These are phyloP conservation scores for Typhlomys cinereus DNA, from an alignment of 2,113 vertebrate species.

Conservation along the genomic window DNA sequence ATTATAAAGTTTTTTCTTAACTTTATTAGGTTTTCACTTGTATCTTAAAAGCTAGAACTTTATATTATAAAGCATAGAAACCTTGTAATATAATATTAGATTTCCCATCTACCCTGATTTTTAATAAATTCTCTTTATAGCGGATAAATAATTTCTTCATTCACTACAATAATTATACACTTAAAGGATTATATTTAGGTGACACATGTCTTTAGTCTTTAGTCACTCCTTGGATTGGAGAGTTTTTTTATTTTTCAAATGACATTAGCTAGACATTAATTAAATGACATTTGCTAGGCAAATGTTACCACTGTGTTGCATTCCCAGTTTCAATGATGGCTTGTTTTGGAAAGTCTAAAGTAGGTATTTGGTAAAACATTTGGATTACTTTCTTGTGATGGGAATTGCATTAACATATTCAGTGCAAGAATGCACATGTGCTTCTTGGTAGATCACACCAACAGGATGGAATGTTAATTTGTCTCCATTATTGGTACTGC, in stretches of 20 bases:
- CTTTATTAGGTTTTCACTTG: neutral
- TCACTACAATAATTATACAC: no score
- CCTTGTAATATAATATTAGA: neutral
- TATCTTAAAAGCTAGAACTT: slow-evolving; percentile 33
- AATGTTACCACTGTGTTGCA: neutral
- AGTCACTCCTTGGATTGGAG: neutral
- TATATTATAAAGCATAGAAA: slow-evolving; percentile 15
- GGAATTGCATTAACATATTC: slow-evolving; percentile 25
- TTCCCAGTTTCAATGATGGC: neutral
- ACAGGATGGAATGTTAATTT: slow-evolving; percentile 19
- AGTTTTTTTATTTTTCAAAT: no score
- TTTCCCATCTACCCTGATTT: no score
- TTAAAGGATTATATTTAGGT: slow-evolving; percentile 1
- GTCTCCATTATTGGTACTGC: neutral
- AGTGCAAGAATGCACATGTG: neutral
- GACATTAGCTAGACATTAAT: neutral
- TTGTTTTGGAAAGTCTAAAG: slow-evolving; percentile 2
- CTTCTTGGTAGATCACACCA: neutral
- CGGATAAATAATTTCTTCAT: neutral
- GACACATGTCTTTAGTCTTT: neutral
- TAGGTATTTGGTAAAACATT: slow-evolving; percentile 34
- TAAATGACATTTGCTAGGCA: neutral
- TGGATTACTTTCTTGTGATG: slow-evolving; percentile 16
- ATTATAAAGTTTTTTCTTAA: slow-evolving; percentile 8
- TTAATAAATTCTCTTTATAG: neutral